phyloP scores from a whole-genome alignment of 2,113 vertebrate genomes.

The Empidonax alnorum region DNA sequence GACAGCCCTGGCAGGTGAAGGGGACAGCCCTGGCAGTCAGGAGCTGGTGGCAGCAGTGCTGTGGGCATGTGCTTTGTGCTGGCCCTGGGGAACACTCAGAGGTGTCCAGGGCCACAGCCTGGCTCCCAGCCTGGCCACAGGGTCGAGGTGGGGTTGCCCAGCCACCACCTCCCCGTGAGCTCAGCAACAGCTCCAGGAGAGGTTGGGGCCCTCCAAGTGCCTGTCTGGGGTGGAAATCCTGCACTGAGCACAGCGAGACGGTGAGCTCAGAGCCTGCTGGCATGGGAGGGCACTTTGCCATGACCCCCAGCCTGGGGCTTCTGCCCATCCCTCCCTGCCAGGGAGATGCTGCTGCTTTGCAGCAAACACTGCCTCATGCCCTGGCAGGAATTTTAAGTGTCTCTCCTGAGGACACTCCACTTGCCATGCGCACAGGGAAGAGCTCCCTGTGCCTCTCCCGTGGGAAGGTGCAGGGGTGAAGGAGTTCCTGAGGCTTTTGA shows the following conservation, averaged over 20 bases:
- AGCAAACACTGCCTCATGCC: not conserved
- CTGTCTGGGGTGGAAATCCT: not conserved
- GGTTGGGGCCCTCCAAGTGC: not conserved
- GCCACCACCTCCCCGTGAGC: fast-evolving
- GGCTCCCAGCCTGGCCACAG: not conserved
- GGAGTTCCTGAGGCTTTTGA: slow-evolving; percentile 11
- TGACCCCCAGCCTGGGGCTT: not conserved
- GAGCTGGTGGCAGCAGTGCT: not conserved
- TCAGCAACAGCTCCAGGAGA: not conserved
- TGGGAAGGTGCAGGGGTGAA: not conserved
- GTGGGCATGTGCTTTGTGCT: not conserved
- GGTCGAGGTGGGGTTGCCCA: not conserved
- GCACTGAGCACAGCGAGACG: fast-evolving
- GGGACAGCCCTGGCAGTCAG: not conserved
- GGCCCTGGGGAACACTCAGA: not conserved
- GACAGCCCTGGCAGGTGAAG: too few species aligned
- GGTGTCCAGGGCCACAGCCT: fast-evolving
- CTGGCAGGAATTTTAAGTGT: not conserved
- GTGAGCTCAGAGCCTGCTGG: not conserved
- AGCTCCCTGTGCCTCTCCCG: not conserved
- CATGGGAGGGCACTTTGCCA: fast-evolving
- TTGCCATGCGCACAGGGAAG: not conserved
- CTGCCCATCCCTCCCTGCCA: not conserved
- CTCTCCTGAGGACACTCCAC: not conserved
- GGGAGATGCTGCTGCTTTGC: not conserved